Evolutionary conservation across 1,140 invertebrate species (phyloP), one percentile per base, ranked within the genome.

Genomic region (Plodia interpunctella): DNA sequence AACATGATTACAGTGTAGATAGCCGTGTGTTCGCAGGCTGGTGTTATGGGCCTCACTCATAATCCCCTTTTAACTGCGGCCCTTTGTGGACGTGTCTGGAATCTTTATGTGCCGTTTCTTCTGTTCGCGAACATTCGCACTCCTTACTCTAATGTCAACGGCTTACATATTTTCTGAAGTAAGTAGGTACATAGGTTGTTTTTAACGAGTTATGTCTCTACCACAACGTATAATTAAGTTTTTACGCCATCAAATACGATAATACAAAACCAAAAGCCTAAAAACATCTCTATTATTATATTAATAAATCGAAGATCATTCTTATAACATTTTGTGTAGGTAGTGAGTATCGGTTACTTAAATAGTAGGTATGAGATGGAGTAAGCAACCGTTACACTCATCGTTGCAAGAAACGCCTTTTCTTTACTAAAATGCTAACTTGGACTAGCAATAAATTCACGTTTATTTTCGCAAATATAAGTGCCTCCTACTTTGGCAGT

Each of bases 371-470:
- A n/a, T 3, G 21, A 6, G 6, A 25, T 3, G 21, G 21, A 3
- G 21, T 25, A 6, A 25, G 21, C 21, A 25, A 25, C 21, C 21
- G 6, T 25, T 25, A 6, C 21, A 25, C 21, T 25, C 21, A 25
- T 35, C 32, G 32, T 9, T 11, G 32, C 32, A 35, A 11, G 32
- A 9, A 35, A 35, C 32, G 32, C 32, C 32, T 35, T 35, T 35
- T 35, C 38, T 44, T 87, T 78, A 80, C 74, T 81, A 83, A 81
- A 86, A 86, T 80, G 85, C 82, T 85, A 81, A 88, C 79, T 71
- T 87, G 85, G 87, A 82, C 55, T 80, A 63, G 66, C 69, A 75
- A 84, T 88, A 88, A 88, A 88, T 86, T 88, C 74, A 87, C 75
- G 74, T 88, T 88, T 88, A 88, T 88, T 84, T 78, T 81, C 70